phyloP scores from a whole-genome alignment of 1,140 invertebrate genomes.

The Polypedilum vanderplanki region DNA sequence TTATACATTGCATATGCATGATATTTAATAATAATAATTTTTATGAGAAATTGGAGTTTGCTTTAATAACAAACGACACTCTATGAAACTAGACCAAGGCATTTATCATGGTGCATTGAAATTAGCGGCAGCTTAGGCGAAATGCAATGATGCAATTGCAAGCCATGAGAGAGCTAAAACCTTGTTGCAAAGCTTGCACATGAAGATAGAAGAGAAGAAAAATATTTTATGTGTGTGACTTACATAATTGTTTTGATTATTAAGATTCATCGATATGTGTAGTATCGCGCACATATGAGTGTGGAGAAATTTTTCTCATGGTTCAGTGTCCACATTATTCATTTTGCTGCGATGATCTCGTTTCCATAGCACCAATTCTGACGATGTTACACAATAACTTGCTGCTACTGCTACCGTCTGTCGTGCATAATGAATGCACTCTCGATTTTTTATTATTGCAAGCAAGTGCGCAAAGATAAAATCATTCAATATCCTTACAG shows the following conservation, averaged over 20 bases:
- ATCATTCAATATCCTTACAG: conserved; percentile 15
- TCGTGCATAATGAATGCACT: no score
- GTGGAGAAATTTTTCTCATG: conserved; percentile 10
- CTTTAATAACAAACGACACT: no score
- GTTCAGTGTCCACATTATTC: background rate
- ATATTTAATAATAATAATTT: no score
- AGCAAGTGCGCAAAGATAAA: background rate
- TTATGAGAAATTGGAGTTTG: no score
- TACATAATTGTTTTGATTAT: conserved; percentile 16
- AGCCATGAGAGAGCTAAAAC: background rate
- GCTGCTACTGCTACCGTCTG: no score
- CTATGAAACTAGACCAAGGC: background rate
- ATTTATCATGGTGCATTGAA: background rate
- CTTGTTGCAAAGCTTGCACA: conserved; percentile 1
- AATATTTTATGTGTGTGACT: background rate
- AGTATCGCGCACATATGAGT: background rate
- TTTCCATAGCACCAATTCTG: conserved; percentile 18
- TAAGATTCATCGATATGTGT: background rate
- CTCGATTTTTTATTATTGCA: no score
- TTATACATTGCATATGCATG: no score
- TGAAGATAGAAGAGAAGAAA: no score
- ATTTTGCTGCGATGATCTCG: background rate
- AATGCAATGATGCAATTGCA: background rate
- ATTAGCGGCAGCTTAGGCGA: background rate
- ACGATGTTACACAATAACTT: no score